Conservation (phyloP, 2,888 invertebrate species). For the Idaea straminata region DNA sequence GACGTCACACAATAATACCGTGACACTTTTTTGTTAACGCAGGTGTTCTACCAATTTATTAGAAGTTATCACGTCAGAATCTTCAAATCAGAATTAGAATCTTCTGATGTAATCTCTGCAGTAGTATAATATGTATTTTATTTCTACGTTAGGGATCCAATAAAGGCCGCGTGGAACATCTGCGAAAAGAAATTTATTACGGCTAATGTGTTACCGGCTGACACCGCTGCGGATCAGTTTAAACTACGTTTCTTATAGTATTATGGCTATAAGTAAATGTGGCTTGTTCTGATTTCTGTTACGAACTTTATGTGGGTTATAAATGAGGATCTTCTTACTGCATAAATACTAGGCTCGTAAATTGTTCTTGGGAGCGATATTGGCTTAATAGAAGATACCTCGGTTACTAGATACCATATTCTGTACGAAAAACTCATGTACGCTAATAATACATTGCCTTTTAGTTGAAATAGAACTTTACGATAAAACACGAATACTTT, state of each 20-base stretch:
- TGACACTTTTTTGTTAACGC: no score
- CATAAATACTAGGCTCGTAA: background rate
- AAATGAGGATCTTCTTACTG: background rate
- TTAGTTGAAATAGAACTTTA: no score
- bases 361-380: no score
- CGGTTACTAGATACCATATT: no score
- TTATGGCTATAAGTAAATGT: background rate
- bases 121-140: background rate
- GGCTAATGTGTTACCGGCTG: slow-evolving; percentile 12
- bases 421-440: no score
- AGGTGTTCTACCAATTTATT: no score
- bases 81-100: no score
- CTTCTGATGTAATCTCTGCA: background rate
- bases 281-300: background rate
- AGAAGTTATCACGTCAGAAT: no score
- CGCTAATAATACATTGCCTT: no score
- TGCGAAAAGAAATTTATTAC: slow-evolving; percentile 67
- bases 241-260: background rate
- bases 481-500: no score
- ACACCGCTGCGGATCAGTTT: background rate
- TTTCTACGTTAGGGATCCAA: slow-evolving; percentile 49
- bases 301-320: background rate
- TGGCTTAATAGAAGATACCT: no score
- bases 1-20: no score
- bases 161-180: slow-evolving; percentile 62